Conservation (phyloP, 2,888 invertebrate genomes). For the Amphipoea oculea region DNA sequence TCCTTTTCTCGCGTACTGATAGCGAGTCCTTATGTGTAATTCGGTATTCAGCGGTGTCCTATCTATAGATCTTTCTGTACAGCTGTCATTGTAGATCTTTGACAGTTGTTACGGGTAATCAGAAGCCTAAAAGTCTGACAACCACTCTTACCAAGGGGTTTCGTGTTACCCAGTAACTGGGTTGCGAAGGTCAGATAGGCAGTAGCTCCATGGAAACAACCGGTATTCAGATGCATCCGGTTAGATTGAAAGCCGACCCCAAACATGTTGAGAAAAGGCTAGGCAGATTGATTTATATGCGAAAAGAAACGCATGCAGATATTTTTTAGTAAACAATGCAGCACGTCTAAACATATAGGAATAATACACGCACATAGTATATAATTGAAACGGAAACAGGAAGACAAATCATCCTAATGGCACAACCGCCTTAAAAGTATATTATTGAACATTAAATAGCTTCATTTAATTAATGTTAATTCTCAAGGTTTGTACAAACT, state of each 20-base stretch:
- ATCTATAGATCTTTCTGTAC: background rate
- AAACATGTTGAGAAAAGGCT: background rate
- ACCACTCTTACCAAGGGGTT: background rate
- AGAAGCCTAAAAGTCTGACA: background rate
- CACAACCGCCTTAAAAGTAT: constrained; percentile 11
- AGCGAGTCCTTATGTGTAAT: background rate
- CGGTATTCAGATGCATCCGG: too few relatives aligned
- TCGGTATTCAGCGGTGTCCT: background rate
- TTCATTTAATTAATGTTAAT: constrained; percentile 22
- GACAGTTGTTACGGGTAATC: background rate
- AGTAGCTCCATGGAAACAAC: background rate
- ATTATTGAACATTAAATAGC: constrained; percentile 16
- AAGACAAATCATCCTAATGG: constrained; percentile 20
- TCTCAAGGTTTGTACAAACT: constrained; percentile 31
- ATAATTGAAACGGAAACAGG: constrained; percentile 23
- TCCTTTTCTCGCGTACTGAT: background rate
- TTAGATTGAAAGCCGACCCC: too few relatives aligned
- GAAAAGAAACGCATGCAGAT: too few relatives aligned
- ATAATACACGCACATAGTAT: too few relatives aligned
- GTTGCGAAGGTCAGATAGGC: background rate
- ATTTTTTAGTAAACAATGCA: background rate
- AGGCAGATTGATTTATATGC: background rate
- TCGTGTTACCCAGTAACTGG: background rate
- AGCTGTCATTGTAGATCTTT: background rate
- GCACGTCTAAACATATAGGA: too few relatives aligned